Conservation (phyloP, 1,140 invertebrate species). For the Globodera ellingtonae region DNA sequence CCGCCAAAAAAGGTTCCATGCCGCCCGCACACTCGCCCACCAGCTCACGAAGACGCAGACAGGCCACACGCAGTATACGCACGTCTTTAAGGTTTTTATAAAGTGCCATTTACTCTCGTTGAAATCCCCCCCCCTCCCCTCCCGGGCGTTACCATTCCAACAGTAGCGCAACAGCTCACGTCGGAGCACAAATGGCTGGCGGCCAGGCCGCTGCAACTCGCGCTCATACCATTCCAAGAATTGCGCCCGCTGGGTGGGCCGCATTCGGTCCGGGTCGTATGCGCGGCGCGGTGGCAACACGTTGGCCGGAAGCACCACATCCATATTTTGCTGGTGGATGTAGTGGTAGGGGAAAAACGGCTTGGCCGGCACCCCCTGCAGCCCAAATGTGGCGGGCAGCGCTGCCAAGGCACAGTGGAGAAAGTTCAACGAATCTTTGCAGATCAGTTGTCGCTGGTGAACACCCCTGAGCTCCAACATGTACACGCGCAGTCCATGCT, state of each 20-base stretch:
- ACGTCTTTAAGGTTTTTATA: background rate
- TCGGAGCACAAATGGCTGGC: background rate
- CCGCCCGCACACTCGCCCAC: background rate
- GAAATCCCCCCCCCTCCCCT: background rate
- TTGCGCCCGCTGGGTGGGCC: background rate
- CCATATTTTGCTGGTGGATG: background rate
- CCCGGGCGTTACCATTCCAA: background rate
- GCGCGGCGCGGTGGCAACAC: background rate
- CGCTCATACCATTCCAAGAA: conserved; percentile 4
- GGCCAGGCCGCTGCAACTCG: background rate
- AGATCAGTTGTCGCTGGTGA: conserved; percentile 1
- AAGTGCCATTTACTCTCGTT: background rate
- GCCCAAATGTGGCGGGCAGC: conserved; percentile 2
- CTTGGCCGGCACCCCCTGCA: conserved; percentile 8
- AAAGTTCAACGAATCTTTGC: conserved; percentile 28
- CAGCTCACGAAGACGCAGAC: conserved; percentile 3
- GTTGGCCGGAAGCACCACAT: background rate
- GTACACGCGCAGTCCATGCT: background rate
- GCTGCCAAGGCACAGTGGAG: conserved; percentile 15
- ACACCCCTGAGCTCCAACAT: background rate
- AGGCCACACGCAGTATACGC: conserved; percentile 3
- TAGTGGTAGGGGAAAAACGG: conserved; percentile 15
- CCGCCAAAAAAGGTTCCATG: conserved; percentile 8
- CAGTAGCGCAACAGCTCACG: conserved; percentile 17
- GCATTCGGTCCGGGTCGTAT: conserved; percentile 10